Conservation (phyloP, 2,113 vertebrate species). For the Melanotaenia duboulayi region DNA sequence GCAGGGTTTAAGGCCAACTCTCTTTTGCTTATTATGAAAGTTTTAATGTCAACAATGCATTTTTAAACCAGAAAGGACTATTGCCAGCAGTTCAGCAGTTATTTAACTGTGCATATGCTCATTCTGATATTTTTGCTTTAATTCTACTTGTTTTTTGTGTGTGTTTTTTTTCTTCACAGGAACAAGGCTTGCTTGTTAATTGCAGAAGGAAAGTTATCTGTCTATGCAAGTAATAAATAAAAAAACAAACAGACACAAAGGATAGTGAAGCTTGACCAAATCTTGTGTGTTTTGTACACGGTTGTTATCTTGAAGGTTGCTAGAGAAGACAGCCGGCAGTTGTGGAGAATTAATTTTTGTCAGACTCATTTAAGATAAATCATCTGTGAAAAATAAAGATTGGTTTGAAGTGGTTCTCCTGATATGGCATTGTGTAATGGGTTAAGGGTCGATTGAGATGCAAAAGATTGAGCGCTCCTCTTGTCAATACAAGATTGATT, state of each 20-base stretch:
- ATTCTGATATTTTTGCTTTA: slow-evolving; percentile 3
- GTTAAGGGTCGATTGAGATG: slow-evolving; percentile 61
- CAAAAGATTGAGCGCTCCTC: slow-evolving; percentile 44
- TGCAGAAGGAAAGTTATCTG: no score
- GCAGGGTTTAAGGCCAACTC: slow-evolving; percentile 43
- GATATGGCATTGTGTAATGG: slow-evolving; percentile 49
- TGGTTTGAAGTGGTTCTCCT: slow-evolving; percentile 46
- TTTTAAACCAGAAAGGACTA: slow-evolving; percentile 16
- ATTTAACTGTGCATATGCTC: not conserved
- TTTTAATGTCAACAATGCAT: slow-evolving; percentile 13
- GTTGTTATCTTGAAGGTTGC: slow-evolving; percentile 33
- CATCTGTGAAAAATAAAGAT: slow-evolving; percentile 49
- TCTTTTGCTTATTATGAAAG: slow-evolving; percentile 18
- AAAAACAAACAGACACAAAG: not conserved
- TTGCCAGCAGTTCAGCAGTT: not conserved
- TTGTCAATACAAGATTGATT: slow-evolving; percentile 58
- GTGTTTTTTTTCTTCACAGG: not conserved
- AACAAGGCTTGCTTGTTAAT: not conserved
- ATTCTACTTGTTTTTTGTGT: no score
- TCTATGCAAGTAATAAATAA: not conserved
- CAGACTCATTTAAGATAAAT: slow-evolving; percentile 53
- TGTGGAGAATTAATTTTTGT: slow-evolving; percentile 50
- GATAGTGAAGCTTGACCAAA: slow-evolving; percentile 32
- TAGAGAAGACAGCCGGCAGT: slow-evolving; percentile 19
- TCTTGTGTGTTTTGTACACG: slow-evolving; percentile 31